Evolutionary conservation across 2,113 vertebrate species (phyloP).

Genomic region (Nothobranchius furzeri): DNA sequence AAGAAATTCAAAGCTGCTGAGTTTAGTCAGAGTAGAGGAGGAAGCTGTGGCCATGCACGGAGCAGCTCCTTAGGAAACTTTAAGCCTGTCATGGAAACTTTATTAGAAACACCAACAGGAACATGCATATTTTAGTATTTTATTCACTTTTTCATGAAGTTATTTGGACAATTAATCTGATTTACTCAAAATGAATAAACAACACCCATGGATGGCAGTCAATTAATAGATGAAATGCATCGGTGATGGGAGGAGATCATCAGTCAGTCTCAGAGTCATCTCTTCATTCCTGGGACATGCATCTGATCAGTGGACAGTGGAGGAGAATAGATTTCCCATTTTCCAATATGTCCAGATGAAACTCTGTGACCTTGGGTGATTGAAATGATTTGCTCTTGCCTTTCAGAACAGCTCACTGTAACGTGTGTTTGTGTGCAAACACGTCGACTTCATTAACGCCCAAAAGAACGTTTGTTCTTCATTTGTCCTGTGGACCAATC

Average conservation of each 20-base stretch:
- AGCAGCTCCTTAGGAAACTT: too few relatives aligned
- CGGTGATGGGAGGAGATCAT: constrained; percentile 30
- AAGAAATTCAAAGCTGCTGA: too few relatives aligned
- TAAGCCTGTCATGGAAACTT: too few relatives aligned
- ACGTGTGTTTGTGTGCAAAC: neutral
- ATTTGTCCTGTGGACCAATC: constrained; percentile 10
- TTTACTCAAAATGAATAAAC: too few relatives aligned
- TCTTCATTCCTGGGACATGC: constrained; percentile 34
- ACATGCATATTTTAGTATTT: too few relatives aligned
- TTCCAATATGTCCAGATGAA: constrained; percentile 61
- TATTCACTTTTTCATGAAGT: too few relatives aligned
- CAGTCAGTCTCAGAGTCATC: constrained; percentile 31
- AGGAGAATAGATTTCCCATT: constrained; percentile 68
- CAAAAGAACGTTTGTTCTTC: constrained; percentile 25
- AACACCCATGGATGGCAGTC: neutral
- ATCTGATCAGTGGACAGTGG: constrained; percentile 50
- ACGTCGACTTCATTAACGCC: constrained; percentile 27
- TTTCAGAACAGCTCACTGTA: too few relatives aligned
- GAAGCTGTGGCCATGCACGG: too few relatives aligned
- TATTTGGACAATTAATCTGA: too few relatives aligned
- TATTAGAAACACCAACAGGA: too few relatives aligned
- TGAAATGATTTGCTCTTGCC: constrained; percentile 55
- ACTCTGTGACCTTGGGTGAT: constrained; percentile 57
- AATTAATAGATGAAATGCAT: constrained; percentile 56
- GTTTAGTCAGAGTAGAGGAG: too few relatives aligned